These are phyloP conservation scores for Lagodon rhomboides DNA, from an alignment of 2,797 vertebrate genomes.

Conservation along the genomic window DNA sequence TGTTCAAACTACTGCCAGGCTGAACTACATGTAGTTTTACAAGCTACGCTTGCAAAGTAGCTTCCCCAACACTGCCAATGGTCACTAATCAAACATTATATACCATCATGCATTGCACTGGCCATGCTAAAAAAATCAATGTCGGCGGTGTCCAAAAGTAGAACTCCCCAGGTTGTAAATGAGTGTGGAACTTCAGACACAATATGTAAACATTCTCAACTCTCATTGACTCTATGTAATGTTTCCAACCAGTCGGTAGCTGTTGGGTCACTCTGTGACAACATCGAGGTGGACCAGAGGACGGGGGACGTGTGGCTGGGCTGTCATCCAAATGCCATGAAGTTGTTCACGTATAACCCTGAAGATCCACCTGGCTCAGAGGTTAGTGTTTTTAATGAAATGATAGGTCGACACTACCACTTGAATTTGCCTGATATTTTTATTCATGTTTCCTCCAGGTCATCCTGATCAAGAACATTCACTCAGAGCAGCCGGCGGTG, in stretches of 20 bases:
- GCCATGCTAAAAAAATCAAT: too few relatives aligned
- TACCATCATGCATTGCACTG: too few relatives aligned
- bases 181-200: neutral
- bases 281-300: conserved; percentile 86
- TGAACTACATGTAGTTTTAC: too few relatives aligned
- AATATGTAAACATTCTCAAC: neutral
- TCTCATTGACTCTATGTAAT: neutral
- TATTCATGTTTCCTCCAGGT: conserved; percentile 75
- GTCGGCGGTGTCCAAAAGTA: too few relatives aligned
- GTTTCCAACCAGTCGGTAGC: conserved; percentile 79
- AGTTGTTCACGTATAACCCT: conserved; percentile 75
- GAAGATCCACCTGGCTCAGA: conserved; percentile 88
- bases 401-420: neutral
- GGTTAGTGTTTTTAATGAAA: conserved; percentile 73
- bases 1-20: too few relatives aligned
- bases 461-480: conserved; percentile 87
- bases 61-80: too few relatives aligned
- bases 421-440: neutral
- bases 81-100: too few relatives aligned
- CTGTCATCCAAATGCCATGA: conserved; percentile 87
- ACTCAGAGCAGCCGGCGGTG: conserved; percentile 82
- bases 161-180: too few relatives aligned
- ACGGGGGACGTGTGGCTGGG: conserved; percentile 90
- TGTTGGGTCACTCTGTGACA: conserved; percentile 87
- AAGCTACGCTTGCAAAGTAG: too few relatives aligned